Evolutionary conservation across 2,113 vertebrate genomes (phyloP).

Genomic region (Ia io): DNA sequence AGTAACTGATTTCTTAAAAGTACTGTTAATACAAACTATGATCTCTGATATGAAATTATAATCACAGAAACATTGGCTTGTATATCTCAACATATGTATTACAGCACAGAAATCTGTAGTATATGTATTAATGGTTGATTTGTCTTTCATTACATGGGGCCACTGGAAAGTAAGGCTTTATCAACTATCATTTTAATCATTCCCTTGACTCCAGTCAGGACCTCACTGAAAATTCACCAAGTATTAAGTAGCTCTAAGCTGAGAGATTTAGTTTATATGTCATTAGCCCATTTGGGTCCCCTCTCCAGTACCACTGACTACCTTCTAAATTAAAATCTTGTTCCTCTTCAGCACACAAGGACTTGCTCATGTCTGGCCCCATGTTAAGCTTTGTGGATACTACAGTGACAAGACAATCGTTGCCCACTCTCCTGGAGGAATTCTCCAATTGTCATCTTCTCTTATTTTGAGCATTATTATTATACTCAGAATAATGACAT

Average conservation of each 20-base stretch:
- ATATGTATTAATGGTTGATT: background rate
- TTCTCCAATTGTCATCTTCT: background rate
- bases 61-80: background rate
- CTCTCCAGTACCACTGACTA: background rate
- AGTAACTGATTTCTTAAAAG: background rate
- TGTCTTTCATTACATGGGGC: background rate
- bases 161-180: background rate
- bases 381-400: rapidly evolving
- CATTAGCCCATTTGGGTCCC: background rate
- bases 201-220: background rate
- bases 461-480: background rate
- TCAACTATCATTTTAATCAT: background rate
- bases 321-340: background rate
- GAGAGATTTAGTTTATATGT: background rate
- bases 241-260: background rate
- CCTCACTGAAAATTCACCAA: background rate
- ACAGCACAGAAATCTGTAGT: background rate
- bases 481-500: background rate
- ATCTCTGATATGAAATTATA: background rate
- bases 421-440: background rate
- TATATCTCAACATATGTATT: background rate
- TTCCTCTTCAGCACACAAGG: background rate
- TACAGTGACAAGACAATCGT: rapidly evolving
- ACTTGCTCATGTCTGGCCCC: background rate
- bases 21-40: background rate